Evolutionary conservation across 2,888 invertebrate species (phyloP).

Genomic region (Morpho achilles): DNA sequence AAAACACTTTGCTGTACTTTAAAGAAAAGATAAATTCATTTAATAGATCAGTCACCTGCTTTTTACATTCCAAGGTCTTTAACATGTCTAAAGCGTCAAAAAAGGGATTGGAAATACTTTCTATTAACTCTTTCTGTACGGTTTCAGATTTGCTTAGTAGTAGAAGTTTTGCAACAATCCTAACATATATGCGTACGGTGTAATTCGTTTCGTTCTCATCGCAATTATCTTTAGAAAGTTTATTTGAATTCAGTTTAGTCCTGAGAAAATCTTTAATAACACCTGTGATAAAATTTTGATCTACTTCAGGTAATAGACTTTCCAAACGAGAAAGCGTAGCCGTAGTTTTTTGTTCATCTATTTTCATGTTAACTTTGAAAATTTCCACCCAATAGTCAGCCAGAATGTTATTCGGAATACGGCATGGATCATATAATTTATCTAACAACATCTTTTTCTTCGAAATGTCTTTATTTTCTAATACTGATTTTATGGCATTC

Average conservation of each 20-base stretch:
- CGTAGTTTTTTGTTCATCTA: conserved; percentile 25
- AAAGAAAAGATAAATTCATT: conserved; percentile 36
- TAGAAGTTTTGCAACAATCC: conserved; percentile 45
- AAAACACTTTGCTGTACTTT: conserved; percentile 42
- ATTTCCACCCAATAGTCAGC: conserved; percentile 42
- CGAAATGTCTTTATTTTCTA: conserved; percentile 34
- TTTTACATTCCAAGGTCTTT: conserved; percentile 13
- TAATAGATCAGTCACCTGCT: conserved; percentile 23
- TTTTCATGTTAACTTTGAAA: conserved; percentile 33
- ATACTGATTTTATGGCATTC: conserved; percentile 39
- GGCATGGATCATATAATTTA: conserved; percentile 26
- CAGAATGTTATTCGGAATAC: conserved; percentile 37
- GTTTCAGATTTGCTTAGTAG: conserved; percentile 38
- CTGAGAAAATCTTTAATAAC: conserved; percentile 31
- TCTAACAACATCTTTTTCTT: conserved; percentile 16
- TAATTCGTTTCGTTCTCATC: conserved; percentile 2
- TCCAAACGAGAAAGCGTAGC: conserved; percentile 37
- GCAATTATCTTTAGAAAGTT: conserved; percentile 4
- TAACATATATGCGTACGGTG: conserved; percentile 30
- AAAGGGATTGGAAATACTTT: conserved; percentile 37
- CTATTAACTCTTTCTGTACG: conserved; percentile 33
- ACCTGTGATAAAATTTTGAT: conserved; percentile 31
- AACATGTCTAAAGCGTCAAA: conserved; percentile 36
- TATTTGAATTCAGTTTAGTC: conserved; percentile 28
- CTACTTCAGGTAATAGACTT: conserved; percentile 33